These are phyloP conservation scores for Itoplectis maculator DNA, from an alignment of 2,888 invertebrate species.

Conservation along the genomic window DNA sequence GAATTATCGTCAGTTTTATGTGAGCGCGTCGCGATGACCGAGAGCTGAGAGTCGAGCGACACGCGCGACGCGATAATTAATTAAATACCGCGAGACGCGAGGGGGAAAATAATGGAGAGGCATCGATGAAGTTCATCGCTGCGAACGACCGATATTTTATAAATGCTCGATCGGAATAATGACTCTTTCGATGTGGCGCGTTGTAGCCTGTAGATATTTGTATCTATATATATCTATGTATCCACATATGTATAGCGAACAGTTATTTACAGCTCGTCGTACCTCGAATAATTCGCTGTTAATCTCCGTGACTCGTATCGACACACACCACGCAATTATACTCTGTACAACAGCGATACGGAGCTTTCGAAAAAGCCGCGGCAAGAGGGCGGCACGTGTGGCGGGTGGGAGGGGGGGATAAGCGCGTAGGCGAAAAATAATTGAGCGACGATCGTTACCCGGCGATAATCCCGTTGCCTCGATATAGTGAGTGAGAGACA, in stretches of 20 bases:
- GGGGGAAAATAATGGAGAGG: conserved; percentile 16
- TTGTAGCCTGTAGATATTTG: conserved; percentile 1
- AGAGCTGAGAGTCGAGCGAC: neutral
- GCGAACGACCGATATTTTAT: conserved; percentile 19
- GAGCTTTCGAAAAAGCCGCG: conserved; percentile 61
- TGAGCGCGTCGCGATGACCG: too few relatives aligned
- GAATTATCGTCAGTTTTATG: conserved; percentile 1
- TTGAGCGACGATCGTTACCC: conserved; percentile 69
- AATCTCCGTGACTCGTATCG: conserved; percentile 67
- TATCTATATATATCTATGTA: too few relatives aligned
- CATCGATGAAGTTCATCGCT: conserved; percentile 1
- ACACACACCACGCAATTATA: conserved; percentile 63
- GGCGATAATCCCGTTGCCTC: conserved; percentile 73
- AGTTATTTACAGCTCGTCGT: conserved; percentile 64
- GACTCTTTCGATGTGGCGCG: conserved; percentile 36
- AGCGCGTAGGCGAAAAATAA: conserved; percentile 67
- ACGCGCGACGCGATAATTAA: conserved; percentile 19
- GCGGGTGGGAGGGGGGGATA: conserved; percentile 24
- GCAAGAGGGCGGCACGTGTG: conserved; percentile 17
- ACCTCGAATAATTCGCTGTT: conserved; percentile 65
- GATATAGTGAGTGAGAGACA: conserved; percentile 43
- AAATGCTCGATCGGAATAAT: conserved; percentile 48
- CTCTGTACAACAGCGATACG: conserved; percentile 60
- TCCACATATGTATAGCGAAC: too few relatives aligned
- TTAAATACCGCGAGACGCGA: conserved; percentile 3